These are phyloP conservation scores for Myzus persicae DNA, from an alignment of 1,140 invertebrate genomes.

Conservation along the genomic window DNA sequence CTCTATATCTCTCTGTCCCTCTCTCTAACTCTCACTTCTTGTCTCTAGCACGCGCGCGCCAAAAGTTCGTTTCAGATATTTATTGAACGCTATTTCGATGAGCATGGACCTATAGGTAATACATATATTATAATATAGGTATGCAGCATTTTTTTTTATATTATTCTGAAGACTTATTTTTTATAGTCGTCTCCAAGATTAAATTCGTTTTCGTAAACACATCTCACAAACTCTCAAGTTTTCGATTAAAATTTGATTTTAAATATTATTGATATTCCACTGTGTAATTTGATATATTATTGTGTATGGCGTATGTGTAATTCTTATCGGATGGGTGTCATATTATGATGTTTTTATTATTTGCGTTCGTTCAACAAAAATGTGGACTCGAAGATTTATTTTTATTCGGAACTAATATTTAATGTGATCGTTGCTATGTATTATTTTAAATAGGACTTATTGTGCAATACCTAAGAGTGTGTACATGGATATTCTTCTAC, in stretches of 20 bases:
- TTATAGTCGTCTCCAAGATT: neutral
- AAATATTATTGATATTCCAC: neutral
- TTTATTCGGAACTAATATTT: too few species aligned
- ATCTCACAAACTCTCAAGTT: neutral
- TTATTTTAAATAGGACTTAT: too few species aligned
- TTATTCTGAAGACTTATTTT: neutral
- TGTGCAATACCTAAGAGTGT: neutral
- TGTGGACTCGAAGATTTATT: too few species aligned
- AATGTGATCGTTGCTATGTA: too few species aligned
- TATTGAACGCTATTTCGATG: neutral
- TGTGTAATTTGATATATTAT: neutral
- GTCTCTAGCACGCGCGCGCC: too few species aligned
- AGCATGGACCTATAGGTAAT: neutral
- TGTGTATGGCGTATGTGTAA: neutral
- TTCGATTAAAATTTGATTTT: neutral
- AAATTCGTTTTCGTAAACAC: neutral
- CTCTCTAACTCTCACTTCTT: neutral
- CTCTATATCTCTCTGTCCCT: neutral
- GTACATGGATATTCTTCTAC: neutral
- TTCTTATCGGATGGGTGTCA: too few species aligned
- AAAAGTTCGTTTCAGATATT: neutral
- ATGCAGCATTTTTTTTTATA: neutral
- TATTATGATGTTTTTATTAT: too few species aligned
- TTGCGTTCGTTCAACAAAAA: too few species aligned
- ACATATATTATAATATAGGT: neutral